Base-by-base conservation (phyloP, 2,888 invertebrate species). In the Melanotus villosus region DNA sequence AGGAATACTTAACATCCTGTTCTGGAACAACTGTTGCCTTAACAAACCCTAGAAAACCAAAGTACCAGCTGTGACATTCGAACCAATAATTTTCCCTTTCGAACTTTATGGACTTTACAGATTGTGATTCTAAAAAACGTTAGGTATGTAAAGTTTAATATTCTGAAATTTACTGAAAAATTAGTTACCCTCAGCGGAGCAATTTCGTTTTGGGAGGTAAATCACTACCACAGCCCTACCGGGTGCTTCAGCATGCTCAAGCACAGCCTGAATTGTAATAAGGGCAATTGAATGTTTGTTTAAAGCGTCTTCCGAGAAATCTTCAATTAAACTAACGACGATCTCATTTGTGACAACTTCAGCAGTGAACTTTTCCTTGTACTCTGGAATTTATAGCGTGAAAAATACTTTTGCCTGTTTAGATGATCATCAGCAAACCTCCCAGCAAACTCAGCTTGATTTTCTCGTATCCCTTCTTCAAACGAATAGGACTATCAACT, bases 1-100 rank as follows among this genome's bases (percentile, higher is more conserved):
- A 38, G 10, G 3, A 38, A 38, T 38, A 38, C 10, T 38, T n/a
- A 38, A 38, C 14, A 14, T 10, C 38, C n/a, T 38, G 38, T n/a
- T 10, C 14, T 2, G 50, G 50, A 18, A 10, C n/a, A 10, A 19
- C 23, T 4, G 21, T 6, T 23, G 23, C 50, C 19, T 19, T 50
- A 10, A 50, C 50, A 12, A 21, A 21, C 1, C 50, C 50, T 2
- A 50, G 9, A n/a, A 50, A 5, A 2, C 50, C 50, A 3, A 19
- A 1, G 19, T 23, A 23, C 23, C 7, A 50, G 19, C 1, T 2
- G 10, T 7, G 14, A 2, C 10, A n/a, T 23, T 50, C 50, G 21
- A 50, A 50, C 19, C 50, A 21, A 12, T 50, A 50, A 6, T 50
- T 18, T 10, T 50, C 23, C 19, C 18, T 6, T 45, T 45, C 45